Base-by-base conservation (phyloP, 2,113 vertebrate species). In the Pollachius pollachius region DNA sequence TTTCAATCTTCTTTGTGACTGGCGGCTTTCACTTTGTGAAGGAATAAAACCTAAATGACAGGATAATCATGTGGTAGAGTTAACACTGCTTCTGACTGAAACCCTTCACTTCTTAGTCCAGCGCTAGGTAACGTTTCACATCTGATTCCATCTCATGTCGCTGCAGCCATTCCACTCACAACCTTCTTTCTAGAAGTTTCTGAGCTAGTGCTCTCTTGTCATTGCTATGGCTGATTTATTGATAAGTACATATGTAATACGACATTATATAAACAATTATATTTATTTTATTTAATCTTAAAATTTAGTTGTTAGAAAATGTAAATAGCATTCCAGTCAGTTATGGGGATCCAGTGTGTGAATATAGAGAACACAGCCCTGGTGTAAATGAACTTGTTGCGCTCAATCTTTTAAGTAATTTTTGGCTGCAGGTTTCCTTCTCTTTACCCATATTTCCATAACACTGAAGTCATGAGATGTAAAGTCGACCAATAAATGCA, bases 261-360 rank as follows among this genome's bases (percentile, higher is more conserved):
- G 87, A 83, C 75, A 88, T 86, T 88, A 87, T 83, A 69, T 86
- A 78, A 84, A 87, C 87, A 88, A 86, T 87, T 91, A 73, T 89
- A 86, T 88, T 87, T 48, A 48, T 48, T 48, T 48, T 9, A 7
- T 89, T 85, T 52, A 85, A 57, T n/a, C n/a, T 57, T 6, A 57
- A 17, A 57, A 83, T 67, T 69, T 13, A 80, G 87, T 71, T 83
- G 84, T 88, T 85, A 86, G 77, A 90, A 75, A 73, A 59, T 90
- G 85, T 89, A 91, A 85, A 91, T 90, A 90, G 80, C 87, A 82
- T 90, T 91, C 89, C 88, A 91, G 81, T 90, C 82, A 87, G 85
- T 84, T 68, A 85, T 84, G 69, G 71, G 70, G 80, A 79, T 73
- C 77, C 57, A 75, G 64, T 58, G 65, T 69, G 70, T 83, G 77